Percentiles rank a stretch among this genome's conserved stretches.
phyloP scores from a whole-genome alignment of 2,113 vertebrate species.

The Cephalopholis sonnerati region DNA sequence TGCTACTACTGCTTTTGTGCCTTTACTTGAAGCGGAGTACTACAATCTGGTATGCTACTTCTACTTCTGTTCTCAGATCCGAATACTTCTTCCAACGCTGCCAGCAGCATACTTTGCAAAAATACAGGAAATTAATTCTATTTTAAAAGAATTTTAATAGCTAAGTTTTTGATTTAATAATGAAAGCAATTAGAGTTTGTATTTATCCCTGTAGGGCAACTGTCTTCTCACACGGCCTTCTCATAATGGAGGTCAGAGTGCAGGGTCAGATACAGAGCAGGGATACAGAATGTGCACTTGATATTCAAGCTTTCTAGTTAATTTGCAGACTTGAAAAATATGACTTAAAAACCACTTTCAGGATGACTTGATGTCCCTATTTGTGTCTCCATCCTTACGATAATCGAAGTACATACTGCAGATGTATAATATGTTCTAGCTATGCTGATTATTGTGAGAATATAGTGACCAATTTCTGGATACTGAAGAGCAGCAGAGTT shows the following conservation, averaged over 20 bases:
- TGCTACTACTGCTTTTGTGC: neutral
- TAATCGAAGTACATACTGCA: neutral
- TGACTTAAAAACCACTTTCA: neutral
- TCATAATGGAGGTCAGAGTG: slow-evolving; percentile 42
- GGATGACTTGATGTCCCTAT: neutral
- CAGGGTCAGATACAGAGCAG: slow-evolving; percentile 2
- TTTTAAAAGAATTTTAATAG: slow-evolving; percentile 32
- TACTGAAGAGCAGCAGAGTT: neutral
- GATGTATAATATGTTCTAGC: neutral
- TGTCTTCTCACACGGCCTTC: slow-evolving; percentile 37
- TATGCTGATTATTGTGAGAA: slow-evolving; percentile 6
- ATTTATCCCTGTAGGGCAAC: slow-evolving; percentile 30
- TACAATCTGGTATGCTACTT: neutral
- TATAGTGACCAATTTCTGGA: neutral
- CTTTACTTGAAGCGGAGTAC: neutral
- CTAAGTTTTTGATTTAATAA: slow-evolving; percentile 44
- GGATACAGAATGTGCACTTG: neutral
- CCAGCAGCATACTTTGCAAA: neutral
- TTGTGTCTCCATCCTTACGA: neutral
- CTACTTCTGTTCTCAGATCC: too few relatives aligned
- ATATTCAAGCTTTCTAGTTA: slow-evolving; percentile 3
- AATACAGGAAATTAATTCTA: slow-evolving; percentile 48
- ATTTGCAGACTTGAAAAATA: slow-evolving; percentile 23
- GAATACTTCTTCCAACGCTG: neutral
- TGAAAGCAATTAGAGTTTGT: slow-evolving; percentile 28